These are phyloP conservation scores for Notoglanidium macrostoma DNA, from an alignment of 2,797 vertebrate species.

Conservation along the genomic window DNA sequence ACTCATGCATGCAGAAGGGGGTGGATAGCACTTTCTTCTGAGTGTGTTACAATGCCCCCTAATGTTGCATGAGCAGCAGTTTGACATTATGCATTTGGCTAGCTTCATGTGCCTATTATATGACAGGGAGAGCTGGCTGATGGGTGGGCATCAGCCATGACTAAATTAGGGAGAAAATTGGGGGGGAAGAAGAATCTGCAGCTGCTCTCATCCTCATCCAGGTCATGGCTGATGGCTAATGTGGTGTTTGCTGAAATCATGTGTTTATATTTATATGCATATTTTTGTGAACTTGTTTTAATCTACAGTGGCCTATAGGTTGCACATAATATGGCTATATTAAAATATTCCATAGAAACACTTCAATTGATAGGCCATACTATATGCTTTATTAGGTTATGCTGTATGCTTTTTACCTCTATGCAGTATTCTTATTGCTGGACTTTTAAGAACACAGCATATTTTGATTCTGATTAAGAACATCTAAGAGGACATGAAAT, in stretches of 20 bases:
- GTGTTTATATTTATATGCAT: neutral
- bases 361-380: neutral
- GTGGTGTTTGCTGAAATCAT: neutral
- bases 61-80: neutral
- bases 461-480: neutral
- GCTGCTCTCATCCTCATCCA: neutral
- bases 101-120: neutral
- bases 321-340: neutral
- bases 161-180: neutral
- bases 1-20: neutral
- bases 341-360: neutral
- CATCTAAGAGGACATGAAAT: neutral
- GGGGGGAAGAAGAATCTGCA: neutral
- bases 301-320: neutral
- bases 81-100: neutral
- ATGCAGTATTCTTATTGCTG: neutral
- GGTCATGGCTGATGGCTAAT: neutral
- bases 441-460: neutral
- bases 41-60: neutral
- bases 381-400: neutral
- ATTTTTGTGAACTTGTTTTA: neutral
- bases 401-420: neutral
- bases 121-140: neutral
- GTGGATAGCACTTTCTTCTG: neutral
- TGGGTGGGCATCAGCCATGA: too few relatives aligned